Evolutionary conservation across 2,113 vertebrate species (phyloP).

Genomic region (Bos indicus): DNA sequence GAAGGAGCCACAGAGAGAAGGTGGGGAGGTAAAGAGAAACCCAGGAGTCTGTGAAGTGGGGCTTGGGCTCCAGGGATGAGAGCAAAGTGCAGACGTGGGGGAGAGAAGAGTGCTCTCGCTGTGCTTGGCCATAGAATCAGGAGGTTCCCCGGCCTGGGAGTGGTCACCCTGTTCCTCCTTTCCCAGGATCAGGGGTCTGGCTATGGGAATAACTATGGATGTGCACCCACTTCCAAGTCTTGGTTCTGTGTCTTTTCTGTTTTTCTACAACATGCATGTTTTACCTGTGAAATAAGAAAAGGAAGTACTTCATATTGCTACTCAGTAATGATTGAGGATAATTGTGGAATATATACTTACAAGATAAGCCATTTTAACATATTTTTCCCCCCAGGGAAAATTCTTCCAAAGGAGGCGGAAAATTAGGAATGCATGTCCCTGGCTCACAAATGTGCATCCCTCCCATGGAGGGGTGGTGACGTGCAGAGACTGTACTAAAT

Average conservation of each 20-base stretch:
- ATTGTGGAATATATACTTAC: background rate
- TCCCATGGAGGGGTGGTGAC: rapidly evolving
- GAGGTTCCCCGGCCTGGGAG: no score
- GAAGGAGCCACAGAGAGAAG: background rate
- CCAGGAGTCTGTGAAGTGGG: background rate
- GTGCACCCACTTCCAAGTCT: background rate
- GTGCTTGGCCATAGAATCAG: background rate
- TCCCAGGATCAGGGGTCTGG: background rate
- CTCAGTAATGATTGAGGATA: background rate
- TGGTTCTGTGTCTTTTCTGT: background rate
- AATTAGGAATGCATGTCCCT: background rate
- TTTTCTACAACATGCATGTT: background rate
- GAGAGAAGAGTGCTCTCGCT: no score
- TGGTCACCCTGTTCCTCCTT: background rate
- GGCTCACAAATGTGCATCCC: background rate
- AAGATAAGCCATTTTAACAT: background rate
- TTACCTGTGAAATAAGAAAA: background rate
- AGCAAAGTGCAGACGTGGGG: background rate
- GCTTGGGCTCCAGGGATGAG: background rate
- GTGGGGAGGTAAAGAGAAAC: background rate
- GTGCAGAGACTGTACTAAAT: rapidly evolving
- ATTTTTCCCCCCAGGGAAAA: background rate
- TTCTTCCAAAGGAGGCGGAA: background rate
- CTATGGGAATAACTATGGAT: background rate
- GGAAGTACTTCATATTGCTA: background rate